A percentile compares a stretch with the other conserved stretches of the same genome.
phyloP scores from a whole-genome alignment of 2,888 invertebrate genomes.

The Harpalus rufipes region DNA sequence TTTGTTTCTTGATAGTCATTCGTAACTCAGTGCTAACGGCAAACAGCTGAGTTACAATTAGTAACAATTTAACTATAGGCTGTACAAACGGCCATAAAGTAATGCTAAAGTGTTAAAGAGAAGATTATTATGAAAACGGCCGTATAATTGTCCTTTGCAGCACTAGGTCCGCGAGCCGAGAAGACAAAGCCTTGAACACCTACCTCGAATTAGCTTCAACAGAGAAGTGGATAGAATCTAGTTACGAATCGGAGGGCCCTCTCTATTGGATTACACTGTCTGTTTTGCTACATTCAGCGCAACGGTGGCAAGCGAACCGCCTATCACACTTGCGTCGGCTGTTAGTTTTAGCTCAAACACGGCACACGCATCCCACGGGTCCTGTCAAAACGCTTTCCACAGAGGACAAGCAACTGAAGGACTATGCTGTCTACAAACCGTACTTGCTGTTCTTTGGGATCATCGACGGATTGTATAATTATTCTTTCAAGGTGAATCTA shows the following conservation, averaged over 20 bases:
- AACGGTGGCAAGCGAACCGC: conserved; percentile 87
- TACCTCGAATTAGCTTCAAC: conserved; percentile 84
- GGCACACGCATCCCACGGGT: conserved; percentile 83
- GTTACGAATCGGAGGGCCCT: conserved; percentile 94
- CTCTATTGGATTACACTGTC: conserved; percentile 92
- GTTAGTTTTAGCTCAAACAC: conserved; percentile 87
- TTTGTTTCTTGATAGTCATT: no score
- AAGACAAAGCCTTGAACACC: conserved; percentile 87
- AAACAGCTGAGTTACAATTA: no score
- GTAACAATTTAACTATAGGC: no score
- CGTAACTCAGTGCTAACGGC: no score
- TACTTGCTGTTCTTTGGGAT: conserved; percentile 92
- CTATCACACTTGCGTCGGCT: conserved; percentile 87
- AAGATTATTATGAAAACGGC: no score
- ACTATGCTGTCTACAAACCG: conserved; percentile 91
- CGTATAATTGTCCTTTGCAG: no score
- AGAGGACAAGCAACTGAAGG: conserved; percentile 79
- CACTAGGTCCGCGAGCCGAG: conserved; percentile 86
- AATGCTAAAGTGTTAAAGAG: no score
- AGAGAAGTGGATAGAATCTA: conserved; percentile 87
- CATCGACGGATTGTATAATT: conserved; percentile 89
- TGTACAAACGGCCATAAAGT: no score
- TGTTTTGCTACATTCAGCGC: conserved; percentile 87
- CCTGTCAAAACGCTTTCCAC: conserved; percentile 78
- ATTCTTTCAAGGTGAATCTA: conserved; percentile 88